phyloP scores from a whole-genome alignment of 2,888 invertebrate species.

The Pteria penguin region DNA sequence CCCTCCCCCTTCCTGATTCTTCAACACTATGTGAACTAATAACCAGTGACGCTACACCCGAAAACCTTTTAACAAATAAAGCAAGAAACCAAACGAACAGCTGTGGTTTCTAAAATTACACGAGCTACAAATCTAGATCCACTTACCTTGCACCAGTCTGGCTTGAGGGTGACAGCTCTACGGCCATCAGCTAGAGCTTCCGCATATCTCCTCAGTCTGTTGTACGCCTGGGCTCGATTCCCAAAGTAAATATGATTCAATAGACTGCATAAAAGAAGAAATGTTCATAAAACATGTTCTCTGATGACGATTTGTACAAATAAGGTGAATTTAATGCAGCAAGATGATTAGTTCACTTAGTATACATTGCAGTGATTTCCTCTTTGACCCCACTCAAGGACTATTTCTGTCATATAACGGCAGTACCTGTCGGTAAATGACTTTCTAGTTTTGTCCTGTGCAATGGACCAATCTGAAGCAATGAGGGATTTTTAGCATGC shows the following conservation, averaged over 20 bases:
- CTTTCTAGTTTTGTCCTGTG: too few species aligned
- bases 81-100: not conserved
- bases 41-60: not conserved
- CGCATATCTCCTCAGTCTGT: conserved; percentile 49
- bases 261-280: conserved; percentile 62
- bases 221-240: conserved; percentile 64
- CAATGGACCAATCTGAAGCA: too few species aligned
- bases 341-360: too few species aligned
- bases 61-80: not conserved
- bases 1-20: not conserved
- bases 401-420: too few species aligned
- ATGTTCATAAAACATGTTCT: not conserved
- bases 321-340: too few species aligned
- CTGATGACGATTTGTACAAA: too few species aligned
- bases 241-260: conserved; percentile 63
- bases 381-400: too few species aligned
- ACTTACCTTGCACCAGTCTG: conserved; percentile 65
- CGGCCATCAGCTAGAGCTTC: conserved; percentile 64
- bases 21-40: not conserved
- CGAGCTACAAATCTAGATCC: not conserved
- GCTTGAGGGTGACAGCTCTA: conserved; percentile 60
- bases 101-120: not conserved
- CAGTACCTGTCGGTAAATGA: too few species aligned
- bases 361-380: too few species aligned
- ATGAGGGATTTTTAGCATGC: too few species aligned